Percentiles rank a stretch among this genome's conserved stretches.
phyloP scores from a whole-genome alignment of 1,140 invertebrate genomes.

The Diabrotica virgifera region DNA sequence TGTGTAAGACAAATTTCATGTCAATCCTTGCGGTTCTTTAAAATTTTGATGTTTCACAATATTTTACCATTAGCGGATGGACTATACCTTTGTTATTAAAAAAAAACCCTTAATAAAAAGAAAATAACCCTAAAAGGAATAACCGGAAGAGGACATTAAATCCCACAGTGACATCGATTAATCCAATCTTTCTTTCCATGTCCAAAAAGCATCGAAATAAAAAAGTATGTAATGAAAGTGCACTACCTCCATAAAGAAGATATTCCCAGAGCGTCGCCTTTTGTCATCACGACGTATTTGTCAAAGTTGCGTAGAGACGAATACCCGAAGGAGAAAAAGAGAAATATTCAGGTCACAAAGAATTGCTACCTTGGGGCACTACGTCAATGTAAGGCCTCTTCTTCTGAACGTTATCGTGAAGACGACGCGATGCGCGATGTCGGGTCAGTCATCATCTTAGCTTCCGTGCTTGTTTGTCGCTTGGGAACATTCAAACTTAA shows the following conservation, averaged over 20 bases:
- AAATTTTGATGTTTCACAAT: no score
- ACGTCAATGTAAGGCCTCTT: neutral
- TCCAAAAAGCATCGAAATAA: neutral
- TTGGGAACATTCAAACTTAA: neutral
- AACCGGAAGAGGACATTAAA: neutral
- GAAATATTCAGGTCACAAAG: conserved; percentile 2
- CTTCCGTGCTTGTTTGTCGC: neutral
- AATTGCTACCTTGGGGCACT: neutral
- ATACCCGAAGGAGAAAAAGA: neutral
- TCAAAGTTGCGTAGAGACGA: conserved; percentile 1
- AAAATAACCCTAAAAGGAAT: no score
- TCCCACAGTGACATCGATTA: neutral
- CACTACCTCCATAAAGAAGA: neutral
- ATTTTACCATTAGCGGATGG: no score
- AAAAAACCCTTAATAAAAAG: no score
- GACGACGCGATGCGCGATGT: conserved; percentile 1
- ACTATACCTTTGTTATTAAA: no score
- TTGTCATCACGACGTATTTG: neutral
- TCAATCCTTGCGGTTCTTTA: no score
- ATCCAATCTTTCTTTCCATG: neutral
- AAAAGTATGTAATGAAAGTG: conserved; percentile 1
- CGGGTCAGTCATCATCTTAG: neutral
- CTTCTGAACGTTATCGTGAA: neutral
- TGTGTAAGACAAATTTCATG: no score
- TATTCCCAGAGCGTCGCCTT: neutral